phyloP scores from a whole-genome alignment of 2,113 vertebrate species.

The Prunella himalayana region DNA sequence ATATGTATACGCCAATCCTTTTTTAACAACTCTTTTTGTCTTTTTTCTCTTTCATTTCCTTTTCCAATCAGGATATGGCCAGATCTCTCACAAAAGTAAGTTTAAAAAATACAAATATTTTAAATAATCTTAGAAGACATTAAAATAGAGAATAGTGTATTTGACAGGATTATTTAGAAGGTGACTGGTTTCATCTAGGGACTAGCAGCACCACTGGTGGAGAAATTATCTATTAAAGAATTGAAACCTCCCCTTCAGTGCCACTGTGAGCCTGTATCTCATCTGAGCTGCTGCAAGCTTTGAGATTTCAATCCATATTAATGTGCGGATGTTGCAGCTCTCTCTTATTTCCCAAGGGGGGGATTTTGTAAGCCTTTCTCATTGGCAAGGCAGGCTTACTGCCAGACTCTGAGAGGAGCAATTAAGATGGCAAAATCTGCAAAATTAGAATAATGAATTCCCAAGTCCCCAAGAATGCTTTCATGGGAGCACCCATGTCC shows the following conservation, averaged over 20 bases:
- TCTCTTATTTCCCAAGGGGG: slow-evolving; percentile 33
- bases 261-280: neutral
- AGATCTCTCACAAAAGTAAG: slow-evolving; percentile 95
- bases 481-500: neutral
- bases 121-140: neutral
- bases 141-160: neutral
- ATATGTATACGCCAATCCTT: neutral
- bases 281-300: neutral
- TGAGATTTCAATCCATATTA: neutral
- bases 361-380: neutral
- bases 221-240: neutral
- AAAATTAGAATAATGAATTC: slow-evolving; percentile 14
- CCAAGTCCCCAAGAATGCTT: neutral
- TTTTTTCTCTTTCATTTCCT: neutral
- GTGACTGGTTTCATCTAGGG: neutral
- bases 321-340: slow-evolving; percentile 26
- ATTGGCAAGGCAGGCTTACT: neutral
- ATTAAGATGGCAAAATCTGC: slow-evolving; percentile 15
- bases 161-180: neutral
- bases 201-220: neutral
- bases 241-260: neutral
- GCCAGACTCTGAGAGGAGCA: neutral
- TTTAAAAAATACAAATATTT: slow-evolving; percentile 38
- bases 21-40: neutral
- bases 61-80: slow-evolving; percentile 79